Percentiles rank a stretch among this genome's conserved stretches.
These are phyloP conservation scores for Oscarella lobularis DNA, from an alignment of 37 sponge, comb jelly and placozoan species.

Conservation along the genomic window DNA sequence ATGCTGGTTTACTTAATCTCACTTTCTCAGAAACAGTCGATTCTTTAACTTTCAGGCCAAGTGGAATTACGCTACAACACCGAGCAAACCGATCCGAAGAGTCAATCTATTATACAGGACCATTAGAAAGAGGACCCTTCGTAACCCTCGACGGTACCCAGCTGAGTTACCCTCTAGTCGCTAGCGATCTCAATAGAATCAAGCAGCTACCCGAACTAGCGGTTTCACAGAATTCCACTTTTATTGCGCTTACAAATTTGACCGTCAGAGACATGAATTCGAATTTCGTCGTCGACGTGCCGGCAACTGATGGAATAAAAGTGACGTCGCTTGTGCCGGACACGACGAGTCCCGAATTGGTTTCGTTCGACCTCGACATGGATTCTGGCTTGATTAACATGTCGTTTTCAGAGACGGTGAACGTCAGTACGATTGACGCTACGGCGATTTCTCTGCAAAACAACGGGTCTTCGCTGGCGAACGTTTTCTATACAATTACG, in stretches of 20 bases:
- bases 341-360: constrained; percentile 30
- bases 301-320: constrained; percentile 44
- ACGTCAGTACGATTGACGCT: constrained; percentile 14
- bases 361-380: constrained; percentile 39
- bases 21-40: constrained; percentile 79
- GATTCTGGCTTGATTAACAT: constrained; percentile 41
- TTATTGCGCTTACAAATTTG: constrained; percentile 64
- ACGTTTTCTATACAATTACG: neutral
- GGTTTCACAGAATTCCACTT: constrained; percentile 27
- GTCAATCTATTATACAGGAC: neutral
- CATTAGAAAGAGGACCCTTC: constrained; percentile 11
- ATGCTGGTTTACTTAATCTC: constrained; percentile 32
- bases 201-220: constrained; percentile 42
- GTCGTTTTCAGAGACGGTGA: constrained; percentile 49
- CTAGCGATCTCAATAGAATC: constrained; percentile 47
- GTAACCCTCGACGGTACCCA: constrained; percentile 36
- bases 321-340: constrained; percentile 39
- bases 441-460: constrained; percentile 38
- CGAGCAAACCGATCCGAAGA: neutral
- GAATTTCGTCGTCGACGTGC: constrained; percentile 42
- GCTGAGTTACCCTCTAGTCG: constrained; percentile 39
- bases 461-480: neutral
- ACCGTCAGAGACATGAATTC: constrained; percentile 71
- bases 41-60: constrained; percentile 35
- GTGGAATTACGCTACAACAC: constrained; percentile 14